Conservation (phyloP, 1,140 invertebrate genomes). For the Meloidogyne chitwoodi region DNA sequence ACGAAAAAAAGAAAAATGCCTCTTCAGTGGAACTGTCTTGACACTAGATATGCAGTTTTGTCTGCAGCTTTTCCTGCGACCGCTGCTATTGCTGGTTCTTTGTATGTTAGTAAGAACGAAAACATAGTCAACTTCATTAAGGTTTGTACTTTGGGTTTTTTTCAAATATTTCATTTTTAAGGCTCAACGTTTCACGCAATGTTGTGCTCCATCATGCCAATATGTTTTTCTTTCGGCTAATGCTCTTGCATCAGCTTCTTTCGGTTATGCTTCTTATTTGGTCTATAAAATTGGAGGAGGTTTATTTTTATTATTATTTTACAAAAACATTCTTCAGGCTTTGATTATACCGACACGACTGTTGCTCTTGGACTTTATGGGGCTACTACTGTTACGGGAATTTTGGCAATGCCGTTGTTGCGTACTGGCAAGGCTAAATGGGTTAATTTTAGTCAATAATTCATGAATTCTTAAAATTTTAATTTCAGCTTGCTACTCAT, state of each 20-base stretch:
- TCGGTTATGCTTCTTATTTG: slow-evolving; percentile 58
- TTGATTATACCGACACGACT: slow-evolving; percentile 58
- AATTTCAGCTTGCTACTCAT: slow-evolving; percentile 45
- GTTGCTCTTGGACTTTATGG: slow-evolving; percentile 54
- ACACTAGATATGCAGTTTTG: slow-evolving; percentile 48
- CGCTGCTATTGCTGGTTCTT: slow-evolving; percentile 35
- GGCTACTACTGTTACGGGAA: slow-evolving; percentile 35
- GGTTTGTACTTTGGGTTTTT: slow-evolving; percentile 4
- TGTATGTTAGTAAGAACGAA: slow-evolving; percentile 36
- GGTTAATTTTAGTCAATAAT: slow-evolving; percentile 19
- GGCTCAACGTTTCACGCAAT: slow-evolving; percentile 35
- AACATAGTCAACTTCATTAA: slow-evolving; percentile 36
- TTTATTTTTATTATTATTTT: slow-evolving; percentile 11
- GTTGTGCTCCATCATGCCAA: slow-evolving; percentile 30
- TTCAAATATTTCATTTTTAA: background rate
- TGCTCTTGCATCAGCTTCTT: slow-evolving; percentile 35
- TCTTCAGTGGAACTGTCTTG: slow-evolving; percentile 41
- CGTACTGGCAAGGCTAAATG: slow-evolving; percentile 47
- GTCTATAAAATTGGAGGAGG: slow-evolving; percentile 59
- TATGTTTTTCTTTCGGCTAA: slow-evolving; percentile 42
- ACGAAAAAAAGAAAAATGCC: slow-evolving; percentile 32
- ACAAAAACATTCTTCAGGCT: slow-evolving; percentile 32
- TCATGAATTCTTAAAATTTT: background rate
- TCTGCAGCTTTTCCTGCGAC: slow-evolving; percentile 41
- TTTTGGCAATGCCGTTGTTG: slow-evolving; percentile 43